Percentiles rank a stretch among this genome's conserved stretches.
phyloP scores from a whole-genome alignment of 2,888 invertebrate genomes.

The Minunthozetes semirufus region DNA sequence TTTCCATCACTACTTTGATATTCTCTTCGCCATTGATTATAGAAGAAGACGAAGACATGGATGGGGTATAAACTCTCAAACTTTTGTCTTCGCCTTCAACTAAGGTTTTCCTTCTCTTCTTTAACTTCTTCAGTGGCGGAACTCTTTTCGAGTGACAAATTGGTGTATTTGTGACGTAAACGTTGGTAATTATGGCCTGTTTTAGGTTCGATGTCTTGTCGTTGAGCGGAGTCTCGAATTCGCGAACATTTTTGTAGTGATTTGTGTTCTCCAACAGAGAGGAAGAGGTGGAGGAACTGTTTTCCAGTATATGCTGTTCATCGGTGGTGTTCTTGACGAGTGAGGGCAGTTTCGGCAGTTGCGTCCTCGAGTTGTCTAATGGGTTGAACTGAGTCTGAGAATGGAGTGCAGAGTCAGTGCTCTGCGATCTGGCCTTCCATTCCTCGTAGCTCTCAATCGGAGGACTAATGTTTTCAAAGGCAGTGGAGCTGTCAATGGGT shows the following conservation, averaged over 20 bases:
- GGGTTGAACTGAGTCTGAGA: neutral
- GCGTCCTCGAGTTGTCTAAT: neutral
- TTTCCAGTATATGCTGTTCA: neutral
- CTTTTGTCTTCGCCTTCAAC: neutral
- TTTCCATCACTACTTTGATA: constrained; percentile 6
- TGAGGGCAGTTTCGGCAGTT: constrained; percentile 33
- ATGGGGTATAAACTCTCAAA: constrained; percentile 10
- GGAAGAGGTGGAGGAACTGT: constrained; percentile 5
- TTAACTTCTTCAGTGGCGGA: constrained; percentile 29
- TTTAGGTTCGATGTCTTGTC: constrained; percentile 32
- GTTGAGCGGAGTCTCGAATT: constrained; percentile 26
- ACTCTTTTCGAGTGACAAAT: constrained; percentile 33
- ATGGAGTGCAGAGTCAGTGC: neutral
- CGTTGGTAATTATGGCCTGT: constrained; percentile 39
- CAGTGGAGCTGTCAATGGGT: neutral
- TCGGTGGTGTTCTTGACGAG: constrained; percentile 6
- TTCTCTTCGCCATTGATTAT: constrained; percentile 2
- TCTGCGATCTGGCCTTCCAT: neutral
- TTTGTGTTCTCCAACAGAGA: neutral
- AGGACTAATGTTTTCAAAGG: neutral
- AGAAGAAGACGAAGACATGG: constrained; percentile 22
- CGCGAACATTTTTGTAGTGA: constrained; percentile 23
- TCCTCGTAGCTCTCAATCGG: constrained; percentile 2
- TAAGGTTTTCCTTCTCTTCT: neutral
- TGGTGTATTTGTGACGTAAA: constrained; percentile 35